phyloP scores from a whole-genome alignment of 2,113 vertebrate genomes.

The Cyprinodon brontotheroides region DNA sequence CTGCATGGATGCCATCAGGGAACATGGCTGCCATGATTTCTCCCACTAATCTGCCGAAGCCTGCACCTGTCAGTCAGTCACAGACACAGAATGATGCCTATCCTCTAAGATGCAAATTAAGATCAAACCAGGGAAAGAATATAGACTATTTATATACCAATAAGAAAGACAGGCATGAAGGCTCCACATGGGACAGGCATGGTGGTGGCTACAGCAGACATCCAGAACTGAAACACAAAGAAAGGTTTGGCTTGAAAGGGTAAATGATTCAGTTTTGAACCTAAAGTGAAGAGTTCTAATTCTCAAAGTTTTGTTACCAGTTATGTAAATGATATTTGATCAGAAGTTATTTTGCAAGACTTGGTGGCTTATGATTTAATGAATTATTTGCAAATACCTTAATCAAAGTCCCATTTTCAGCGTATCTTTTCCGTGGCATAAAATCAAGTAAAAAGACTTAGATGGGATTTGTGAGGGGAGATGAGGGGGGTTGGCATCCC shows the following conservation, averaged over 20 bases:
- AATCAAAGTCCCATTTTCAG: no score
- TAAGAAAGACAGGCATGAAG: slow-evolving; percentile 99
- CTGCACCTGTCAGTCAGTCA: slow-evolving; percentile 84
- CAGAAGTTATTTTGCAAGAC: background rate
- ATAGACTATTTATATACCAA: slow-evolving; percentile 81
- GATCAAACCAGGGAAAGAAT: background rate
- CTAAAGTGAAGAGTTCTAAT: background rate
- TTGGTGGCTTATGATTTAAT: background rate
- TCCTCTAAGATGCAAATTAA: background rate
- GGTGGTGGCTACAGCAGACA: slow-evolving; percentile 97
- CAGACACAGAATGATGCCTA: background rate
- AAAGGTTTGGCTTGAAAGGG: background rate
- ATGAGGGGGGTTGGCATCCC: no score
- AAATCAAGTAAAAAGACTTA: no score
- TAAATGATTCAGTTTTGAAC: background rate
- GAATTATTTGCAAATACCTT: no score
- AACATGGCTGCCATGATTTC: slow-evolving; percentile 98
- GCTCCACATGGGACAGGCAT: slow-evolving; percentile 97
- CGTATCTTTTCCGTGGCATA: no score
- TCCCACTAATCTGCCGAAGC: slow-evolving; percentile 93
- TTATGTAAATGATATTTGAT: background rate
- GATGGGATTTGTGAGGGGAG: no score
- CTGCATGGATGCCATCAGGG: slow-evolving; percentile 92
- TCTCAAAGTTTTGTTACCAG: background rate
- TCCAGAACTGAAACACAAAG: slow-evolving; percentile 89